Evolutionary conservation across 2,797 vertebrate genomes (phyloP), one percentile per base, ranked within the genome.

Genomic region (Cyprinella venusta): DNA sequence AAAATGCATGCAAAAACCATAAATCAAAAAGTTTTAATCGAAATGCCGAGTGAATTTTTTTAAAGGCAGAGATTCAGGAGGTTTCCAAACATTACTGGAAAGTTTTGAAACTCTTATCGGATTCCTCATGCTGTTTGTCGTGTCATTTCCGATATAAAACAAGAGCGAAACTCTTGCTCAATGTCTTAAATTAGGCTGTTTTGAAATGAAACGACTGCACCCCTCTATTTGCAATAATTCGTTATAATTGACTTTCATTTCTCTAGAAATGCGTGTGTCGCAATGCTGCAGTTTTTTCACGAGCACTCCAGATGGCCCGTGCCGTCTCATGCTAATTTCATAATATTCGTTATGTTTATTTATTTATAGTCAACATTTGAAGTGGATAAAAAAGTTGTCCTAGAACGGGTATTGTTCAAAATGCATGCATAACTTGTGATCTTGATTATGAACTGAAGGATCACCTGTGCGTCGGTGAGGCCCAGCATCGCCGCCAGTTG

Each of bases 401-500:
- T 45, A 45, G 1, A 45, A 45, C 13, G 5, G 4, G 42, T 4
- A 13, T 5, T 48, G 13, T 15, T 48, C 45, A 48, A 48, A 48
- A 48, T 48, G 1, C 45, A 15, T 15, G 45, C 15, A 13, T 30
- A 30, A 2, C 26, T 30, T n/a, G n/a, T n/a, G n/a, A n/a, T n/a
- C n/a, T n/a, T n/a, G n/a, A n/a, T n/a, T n/a, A n/a, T n/a, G n/a
- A n/a, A n/a, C n/a, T n/a, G n/a, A n/a, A n/a, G n/a, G n/a, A n/a
- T 33, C 33, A 99, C 98, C 96, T 99, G 98, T 26, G 98, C 98
- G 1, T 99, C 98, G 0, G 98, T 99, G 81, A 99, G 96, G 8
- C 98, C 98, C 81, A 99, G 93, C 98, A 99, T 99, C 0, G 98
- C 98, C 0, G 98, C 98, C 89, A 99, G 94, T 90, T 99, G 98